These are phyloP conservation scores for Panurus biarmicus DNA, from an alignment of 2,113 vertebrate genomes.

Conservation along the genomic window DNA sequence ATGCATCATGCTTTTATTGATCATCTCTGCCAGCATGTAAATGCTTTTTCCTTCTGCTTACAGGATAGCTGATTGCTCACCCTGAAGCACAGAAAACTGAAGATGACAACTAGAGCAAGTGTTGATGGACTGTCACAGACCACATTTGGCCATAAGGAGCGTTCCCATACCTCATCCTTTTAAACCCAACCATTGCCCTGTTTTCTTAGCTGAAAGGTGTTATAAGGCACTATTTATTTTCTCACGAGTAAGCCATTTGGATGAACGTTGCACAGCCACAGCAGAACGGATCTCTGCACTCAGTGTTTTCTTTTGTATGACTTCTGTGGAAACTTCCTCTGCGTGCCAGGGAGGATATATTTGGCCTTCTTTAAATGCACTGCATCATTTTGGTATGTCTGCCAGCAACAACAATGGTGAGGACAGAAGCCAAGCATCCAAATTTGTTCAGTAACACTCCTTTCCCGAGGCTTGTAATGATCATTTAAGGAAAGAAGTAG, in stretches of 20 bases:
- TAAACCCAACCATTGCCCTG: neutral
- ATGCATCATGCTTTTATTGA: neutral
- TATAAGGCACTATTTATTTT: slow-evolving; percentile 66
- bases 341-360: slow-evolving; percentile 12
- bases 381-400: slow-evolving; percentile 19
- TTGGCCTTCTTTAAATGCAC: slow-evolving; percentile 13
- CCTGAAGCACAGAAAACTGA: neutral
- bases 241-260: neutral
- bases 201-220: slow-evolving; percentile 17
- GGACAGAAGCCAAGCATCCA: neutral
- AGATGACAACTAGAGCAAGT: neutral
- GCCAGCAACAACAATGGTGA: slow-evolving; percentile 12
- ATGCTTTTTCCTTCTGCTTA: neutral
- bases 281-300: neutral
- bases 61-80: slow-evolving; percentile 71
- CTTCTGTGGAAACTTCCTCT: slow-evolving; percentile 46
- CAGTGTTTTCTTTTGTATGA: slow-evolving; percentile 10
- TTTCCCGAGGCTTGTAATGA: neutral
- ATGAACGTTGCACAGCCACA: neutral
- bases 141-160: neutral
- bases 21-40: neutral
- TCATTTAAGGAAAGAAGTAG: slow-evolving; percentile 13
- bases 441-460: neutral
- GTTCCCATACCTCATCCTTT: neutral
- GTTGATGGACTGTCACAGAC: neutral